phyloP scores from a whole-genome alignment of 64 coral and sea anemone genomes.

The Stylophora pistillata region DNA sequence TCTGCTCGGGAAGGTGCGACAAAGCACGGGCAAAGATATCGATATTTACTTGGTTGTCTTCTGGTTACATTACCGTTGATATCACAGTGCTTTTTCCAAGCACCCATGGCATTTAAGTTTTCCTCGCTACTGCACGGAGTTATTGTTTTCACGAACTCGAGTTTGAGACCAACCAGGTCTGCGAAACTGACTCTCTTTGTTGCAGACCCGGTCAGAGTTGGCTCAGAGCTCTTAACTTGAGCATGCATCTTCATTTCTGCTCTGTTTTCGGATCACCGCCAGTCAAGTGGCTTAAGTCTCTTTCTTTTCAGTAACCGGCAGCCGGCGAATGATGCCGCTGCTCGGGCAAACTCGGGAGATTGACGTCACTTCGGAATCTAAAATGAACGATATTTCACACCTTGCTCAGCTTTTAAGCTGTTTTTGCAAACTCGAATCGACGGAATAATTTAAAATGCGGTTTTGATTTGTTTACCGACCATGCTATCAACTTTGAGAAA shows the following conservation, averaged over 20 bases:
- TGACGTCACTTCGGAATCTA: conserved; percentile 9
- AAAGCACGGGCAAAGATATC: conserved; percentile 5
- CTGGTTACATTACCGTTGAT: background rate
- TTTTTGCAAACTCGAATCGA: background rate
- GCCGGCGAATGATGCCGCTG: background rate
- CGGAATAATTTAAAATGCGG: background rate
- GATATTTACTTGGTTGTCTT: background rate
- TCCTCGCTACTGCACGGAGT: conserved; percentile 59
- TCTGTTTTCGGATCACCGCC: background rate
- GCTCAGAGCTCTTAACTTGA: background rate
- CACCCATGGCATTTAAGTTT: conserved; percentile 13
- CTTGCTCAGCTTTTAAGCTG: background rate
- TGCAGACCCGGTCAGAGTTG: background rate
- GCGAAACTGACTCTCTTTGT: conserved; percentile 60
- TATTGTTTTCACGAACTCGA: conserved; percentile 61
- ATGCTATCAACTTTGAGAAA: too few relatives aligned
- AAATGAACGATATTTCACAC: background rate
- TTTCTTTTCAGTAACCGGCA: too few relatives aligned
- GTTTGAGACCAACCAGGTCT: conserved; percentile 21
- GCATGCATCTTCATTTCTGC: background rate
- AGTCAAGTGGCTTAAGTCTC: background rate
- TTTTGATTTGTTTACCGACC: background rate
- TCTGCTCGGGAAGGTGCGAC: conserved; percentile 3
- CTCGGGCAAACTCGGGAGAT: background rate
- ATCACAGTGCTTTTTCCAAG: background rate